Evolutionary conservation across 2,113 vertebrate genomes (phyloP).

Genomic region (Erythrocercus mccallii): DNA sequence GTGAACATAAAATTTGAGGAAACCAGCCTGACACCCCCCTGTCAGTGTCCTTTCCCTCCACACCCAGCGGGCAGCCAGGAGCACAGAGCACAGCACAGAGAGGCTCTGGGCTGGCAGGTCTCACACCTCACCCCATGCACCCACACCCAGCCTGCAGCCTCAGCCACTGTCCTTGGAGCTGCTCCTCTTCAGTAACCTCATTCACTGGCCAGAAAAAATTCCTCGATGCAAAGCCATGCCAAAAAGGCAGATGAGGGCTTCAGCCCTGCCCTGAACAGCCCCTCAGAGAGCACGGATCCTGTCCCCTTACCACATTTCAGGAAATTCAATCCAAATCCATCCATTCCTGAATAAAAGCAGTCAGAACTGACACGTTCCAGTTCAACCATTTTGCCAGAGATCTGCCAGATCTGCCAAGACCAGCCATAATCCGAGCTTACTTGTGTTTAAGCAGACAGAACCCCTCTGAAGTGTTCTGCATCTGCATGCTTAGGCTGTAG

Average conservation of each 20-base stretch:
- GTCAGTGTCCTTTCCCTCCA: neutral
- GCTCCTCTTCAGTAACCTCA: neutral
- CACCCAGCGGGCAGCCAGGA: rapidly evolving
- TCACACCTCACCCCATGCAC: rapidly evolving
- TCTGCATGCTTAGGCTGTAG: neutral
- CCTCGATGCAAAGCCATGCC: neutral
- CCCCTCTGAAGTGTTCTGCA: neutral
- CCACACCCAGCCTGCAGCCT: neutral
- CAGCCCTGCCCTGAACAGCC: neutral
- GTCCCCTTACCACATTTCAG: neutral
- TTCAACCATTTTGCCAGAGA: neutral
- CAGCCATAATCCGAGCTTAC: neutral
- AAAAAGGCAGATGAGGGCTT: neutral
- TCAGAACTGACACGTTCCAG: neutral
- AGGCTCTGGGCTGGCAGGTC: neutral
- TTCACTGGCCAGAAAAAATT: neutral
- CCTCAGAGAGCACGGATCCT: neutral
- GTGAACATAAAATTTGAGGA: neutral
- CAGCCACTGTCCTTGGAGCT: neutral
- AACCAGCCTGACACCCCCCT: rapidly evolving
- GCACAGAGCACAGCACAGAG: rapidly evolving
- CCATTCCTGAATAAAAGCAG: neutral
- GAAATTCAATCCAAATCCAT: neutral
- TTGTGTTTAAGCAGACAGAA: neutral
- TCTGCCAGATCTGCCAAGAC: neutral